Conservation (phyloP, 2,113 vertebrate genomes). For the Antechinus stuartii region DNA sequence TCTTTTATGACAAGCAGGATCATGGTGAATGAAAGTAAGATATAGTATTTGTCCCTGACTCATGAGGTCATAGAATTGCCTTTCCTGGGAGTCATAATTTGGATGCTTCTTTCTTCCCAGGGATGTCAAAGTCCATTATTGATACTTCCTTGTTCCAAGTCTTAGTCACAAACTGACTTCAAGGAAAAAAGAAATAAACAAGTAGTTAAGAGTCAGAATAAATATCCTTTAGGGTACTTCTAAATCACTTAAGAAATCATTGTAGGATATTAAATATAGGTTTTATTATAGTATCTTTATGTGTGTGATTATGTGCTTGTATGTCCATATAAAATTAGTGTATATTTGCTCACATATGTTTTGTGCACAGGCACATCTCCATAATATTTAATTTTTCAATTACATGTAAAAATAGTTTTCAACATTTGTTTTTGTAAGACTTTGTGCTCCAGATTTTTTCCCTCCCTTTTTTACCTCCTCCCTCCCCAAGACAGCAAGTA, state of each 20-base stretch:
- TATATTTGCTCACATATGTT: background rate
- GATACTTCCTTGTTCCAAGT: background rate
- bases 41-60: background rate
- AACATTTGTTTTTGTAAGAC: too few species aligned
- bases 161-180: background rate
- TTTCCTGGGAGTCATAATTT: background rate
- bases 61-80: background rate
- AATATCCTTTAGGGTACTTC: background rate
- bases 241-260: background rate
- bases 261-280: background rate
- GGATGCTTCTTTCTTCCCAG: background rate
- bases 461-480: too few species aligned
- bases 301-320: background rate
- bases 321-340: background rate
- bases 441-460: too few species aligned
- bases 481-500: too few species aligned
- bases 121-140: background rate
- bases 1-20: background rate
- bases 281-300: too few species aligned
- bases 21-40: background rate
- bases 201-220: background rate
- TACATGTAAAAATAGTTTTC: too few species aligned
- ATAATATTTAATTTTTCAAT: background rate
- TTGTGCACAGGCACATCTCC: background rate
- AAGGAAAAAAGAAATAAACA: background rate